These are phyloP conservation scores for Pterocles burchelli DNA, from an alignment of 2,113 vertebrate species.

Conservation along the genomic window DNA sequence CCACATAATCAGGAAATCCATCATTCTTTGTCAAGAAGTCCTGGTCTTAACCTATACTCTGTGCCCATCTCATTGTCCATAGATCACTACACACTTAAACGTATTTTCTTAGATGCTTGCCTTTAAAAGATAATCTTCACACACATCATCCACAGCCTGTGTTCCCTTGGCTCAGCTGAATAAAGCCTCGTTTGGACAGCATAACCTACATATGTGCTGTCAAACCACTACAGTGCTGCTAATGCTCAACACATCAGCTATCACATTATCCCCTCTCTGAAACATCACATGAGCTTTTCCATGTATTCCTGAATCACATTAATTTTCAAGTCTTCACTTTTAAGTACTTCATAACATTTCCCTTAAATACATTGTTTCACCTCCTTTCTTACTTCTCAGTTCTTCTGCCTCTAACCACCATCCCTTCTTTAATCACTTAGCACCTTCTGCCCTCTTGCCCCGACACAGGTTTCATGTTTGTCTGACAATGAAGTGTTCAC, in stretches of 20 bases:
- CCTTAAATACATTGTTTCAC: not conserved
- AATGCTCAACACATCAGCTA: not conserved
- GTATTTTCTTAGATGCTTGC: not conserved
- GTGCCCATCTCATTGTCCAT: not conserved
- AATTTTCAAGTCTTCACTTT: not conserved
- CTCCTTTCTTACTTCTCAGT: not conserved
- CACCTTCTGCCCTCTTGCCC: not conserved
- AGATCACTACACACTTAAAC: not conserved
- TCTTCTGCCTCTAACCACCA: not conserved
- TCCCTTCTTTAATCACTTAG: not conserved
- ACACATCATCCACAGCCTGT: fast-evolving
- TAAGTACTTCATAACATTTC: not conserved
- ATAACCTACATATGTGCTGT: not conserved
- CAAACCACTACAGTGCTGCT: not conserved
- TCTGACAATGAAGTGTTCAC: not conserved
- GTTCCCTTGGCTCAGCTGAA: not conserved
- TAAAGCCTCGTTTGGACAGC: not conserved
- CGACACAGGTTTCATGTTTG: fast-evolving
- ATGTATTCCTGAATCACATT: not conserved
- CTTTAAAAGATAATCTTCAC: not conserved
- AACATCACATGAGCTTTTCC: not conserved
- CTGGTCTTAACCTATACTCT: not conserved
- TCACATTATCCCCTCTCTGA: not conserved
- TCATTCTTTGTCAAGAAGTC: not conserved
- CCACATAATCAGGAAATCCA: not conserved